These are phyloP conservation scores for Acanthis flammea DNA, from an alignment of 2,797 vertebrate species.

Conservation along the genomic window DNA sequence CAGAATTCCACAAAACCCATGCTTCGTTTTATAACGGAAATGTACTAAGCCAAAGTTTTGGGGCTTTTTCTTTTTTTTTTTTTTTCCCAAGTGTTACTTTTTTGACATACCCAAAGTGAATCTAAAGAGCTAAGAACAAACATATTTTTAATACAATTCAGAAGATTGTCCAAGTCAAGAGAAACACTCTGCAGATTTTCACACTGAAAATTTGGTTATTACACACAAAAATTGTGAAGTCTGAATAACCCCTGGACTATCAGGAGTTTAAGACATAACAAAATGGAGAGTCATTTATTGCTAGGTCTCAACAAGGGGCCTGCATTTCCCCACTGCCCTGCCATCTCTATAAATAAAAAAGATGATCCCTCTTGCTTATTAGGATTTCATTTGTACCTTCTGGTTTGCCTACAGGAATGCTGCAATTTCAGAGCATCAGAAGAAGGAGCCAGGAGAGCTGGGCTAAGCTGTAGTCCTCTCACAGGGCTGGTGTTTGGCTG, in stretches of 20 bases:
- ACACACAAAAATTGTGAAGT: not conserved
- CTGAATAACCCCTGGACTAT: not conserved
- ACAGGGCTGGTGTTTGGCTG: not conserved
- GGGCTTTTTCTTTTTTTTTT: not conserved
- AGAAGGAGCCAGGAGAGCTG: not conserved
- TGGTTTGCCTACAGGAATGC: rapidly evolving
- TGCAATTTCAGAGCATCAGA: not conserved
- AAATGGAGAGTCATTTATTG: constrained; percentile 38
- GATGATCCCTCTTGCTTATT: rapidly evolving
- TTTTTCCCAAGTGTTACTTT: not conserved
- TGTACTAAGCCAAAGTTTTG: constrained; percentile 4
- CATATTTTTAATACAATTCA: constrained; percentile 25
- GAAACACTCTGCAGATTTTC: constrained; percentile 30
- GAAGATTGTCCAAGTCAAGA: constrained; percentile 50
- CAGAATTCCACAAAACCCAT: constrained; percentile 60
- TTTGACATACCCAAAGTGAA: constrained; percentile 47
- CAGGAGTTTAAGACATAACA: constrained; percentile 7
- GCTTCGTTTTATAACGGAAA: constrained; percentile 56
- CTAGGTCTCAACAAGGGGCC: not conserved
- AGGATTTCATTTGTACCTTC: not conserved
- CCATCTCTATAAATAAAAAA: not conserved
- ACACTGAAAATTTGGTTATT: constrained; percentile 17
- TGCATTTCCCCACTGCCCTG: not conserved
- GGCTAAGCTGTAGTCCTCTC: not conserved
- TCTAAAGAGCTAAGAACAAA: constrained; percentile 51